phyloP scores from a whole-genome alignment of 2,797 vertebrate species.

The Chrysocyon brachyurus region DNA sequence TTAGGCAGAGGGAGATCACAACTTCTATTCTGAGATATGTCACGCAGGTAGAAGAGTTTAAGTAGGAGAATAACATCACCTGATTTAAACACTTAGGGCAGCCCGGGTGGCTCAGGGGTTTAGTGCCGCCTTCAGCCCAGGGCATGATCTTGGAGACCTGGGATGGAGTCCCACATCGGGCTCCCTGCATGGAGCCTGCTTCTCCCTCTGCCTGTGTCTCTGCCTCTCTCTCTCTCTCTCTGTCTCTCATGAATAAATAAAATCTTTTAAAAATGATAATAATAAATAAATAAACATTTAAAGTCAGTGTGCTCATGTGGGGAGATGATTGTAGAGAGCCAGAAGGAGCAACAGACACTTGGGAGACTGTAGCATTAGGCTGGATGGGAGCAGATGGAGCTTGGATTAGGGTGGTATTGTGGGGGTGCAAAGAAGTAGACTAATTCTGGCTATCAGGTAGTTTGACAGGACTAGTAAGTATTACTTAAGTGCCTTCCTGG shows the following conservation, averaged over 20 bases:
- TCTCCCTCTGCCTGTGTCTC: no score
- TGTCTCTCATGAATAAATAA: no score
- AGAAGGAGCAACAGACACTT: background rate
- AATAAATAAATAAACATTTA: background rate
- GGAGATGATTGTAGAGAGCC: background rate
- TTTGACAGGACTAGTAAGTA: background rate
- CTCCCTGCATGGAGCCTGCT: no score
- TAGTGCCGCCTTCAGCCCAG: no score
- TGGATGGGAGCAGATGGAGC: background rate
- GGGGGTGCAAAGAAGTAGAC: background rate
- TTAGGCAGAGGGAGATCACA: background rate
- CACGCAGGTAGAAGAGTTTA: background rate
- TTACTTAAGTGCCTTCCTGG: background rate
- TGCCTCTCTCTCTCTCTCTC: no score
- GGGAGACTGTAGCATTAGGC: background rate
- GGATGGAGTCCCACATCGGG: no score
- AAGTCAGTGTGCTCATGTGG: background rate
- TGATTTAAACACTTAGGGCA: background rate
- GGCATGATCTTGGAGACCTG: no score
- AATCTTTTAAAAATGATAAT: no score
- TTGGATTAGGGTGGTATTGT: background rate
- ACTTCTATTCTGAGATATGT: background rate
- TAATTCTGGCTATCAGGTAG: background rate
- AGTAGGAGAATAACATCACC: conserved; percentile 20
- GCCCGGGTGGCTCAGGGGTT: no score